phyloP scores from a whole-genome alignment of 53 echinoderm and acorn worm species.

The Henricia sp. region DNA sequence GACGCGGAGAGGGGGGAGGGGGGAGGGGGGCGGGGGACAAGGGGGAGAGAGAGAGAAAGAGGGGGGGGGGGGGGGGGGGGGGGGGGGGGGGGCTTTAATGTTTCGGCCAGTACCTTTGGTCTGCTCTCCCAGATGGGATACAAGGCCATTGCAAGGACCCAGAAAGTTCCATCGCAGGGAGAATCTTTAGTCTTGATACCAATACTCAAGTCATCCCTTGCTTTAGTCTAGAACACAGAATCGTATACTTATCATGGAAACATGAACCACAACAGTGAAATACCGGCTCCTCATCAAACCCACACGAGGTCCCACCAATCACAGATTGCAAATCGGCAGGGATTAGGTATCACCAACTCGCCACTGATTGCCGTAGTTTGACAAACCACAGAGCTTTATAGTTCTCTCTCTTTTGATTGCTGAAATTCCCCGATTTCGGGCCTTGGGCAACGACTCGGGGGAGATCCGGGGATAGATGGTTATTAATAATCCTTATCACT shows the following conservation, averaged over 20 bases:
- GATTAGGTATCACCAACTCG: conserved; percentile 17
- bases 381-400: conserved; percentile 6
- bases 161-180: too few species aligned
- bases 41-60: too few species aligned
- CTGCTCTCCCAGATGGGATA: too few species aligned
- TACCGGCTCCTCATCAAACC: neutral
- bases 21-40: too few species aligned
- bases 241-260: neutral
- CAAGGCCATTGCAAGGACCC: too few species aligned
- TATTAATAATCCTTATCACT: neutral
- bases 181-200: too few species aligned
- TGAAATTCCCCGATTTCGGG: conserved; percentile 1
- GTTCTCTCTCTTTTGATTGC: neutral
- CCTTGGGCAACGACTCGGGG: neutral
- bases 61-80: too few species aligned
- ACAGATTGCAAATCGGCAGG: neutral
- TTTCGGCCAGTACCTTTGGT: too few species aligned
- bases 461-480: neutral
- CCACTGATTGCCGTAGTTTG: conserved; percentile 26
- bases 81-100: too few species aligned
- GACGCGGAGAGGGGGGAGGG: too few species aligned
- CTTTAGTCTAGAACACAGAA: too few species aligned
- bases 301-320: neutral
- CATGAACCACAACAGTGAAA: neutral
- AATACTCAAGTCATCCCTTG: too few species aligned